These are phyloP conservation scores for Semnornis frantzii DNA, from an alignment of 2,113 vertebrate species.

Conservation along the genomic window DNA sequence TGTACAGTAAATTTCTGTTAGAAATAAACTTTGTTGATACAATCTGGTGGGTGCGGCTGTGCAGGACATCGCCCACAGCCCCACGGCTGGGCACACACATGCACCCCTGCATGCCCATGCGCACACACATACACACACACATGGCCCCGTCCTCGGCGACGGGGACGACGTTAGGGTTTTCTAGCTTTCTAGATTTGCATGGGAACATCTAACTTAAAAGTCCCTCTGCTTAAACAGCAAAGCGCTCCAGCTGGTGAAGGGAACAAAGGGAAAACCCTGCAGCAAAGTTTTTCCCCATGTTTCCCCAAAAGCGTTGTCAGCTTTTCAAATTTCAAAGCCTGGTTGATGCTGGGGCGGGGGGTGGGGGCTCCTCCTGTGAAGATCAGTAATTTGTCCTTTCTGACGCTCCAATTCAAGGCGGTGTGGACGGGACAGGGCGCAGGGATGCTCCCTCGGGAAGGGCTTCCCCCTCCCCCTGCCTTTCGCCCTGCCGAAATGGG, in stretches of 20 bases:
- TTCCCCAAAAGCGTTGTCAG: neutral
- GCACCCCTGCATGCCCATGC: neutral
- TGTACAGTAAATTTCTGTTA: slow-evolving; percentile 78
- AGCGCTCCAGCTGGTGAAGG: neutral
- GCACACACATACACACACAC: neutral
- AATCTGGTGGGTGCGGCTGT: slow-evolving; percentile 25
- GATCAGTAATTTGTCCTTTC: neutral
- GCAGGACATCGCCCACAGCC: neutral
- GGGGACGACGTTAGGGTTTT: slow-evolving; percentile 27
- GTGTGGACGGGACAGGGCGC: neutral
- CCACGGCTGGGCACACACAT: neutral
- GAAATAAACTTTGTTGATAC: slow-evolving; percentile 74
- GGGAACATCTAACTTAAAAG: slow-evolving; percentile 65
- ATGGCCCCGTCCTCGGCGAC: neutral
- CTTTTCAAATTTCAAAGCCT: slow-evolving; percentile 21
- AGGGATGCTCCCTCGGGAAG: neutral
- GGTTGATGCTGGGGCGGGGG: neutral
- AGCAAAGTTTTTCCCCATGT: accelerated
- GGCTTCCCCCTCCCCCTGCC: neutral
- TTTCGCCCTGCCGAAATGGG: accelerated
- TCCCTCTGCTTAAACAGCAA: slow-evolving; percentile 63
- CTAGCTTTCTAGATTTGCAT: slow-evolving; percentile 55
- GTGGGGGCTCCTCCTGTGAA: neutral
- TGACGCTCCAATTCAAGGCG: accelerated
- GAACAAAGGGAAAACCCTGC: neutral